These are phyloP conservation scores for Spatulosminthurus flaviceps DNA, from an alignment of 2,888 invertebrate species.

Conservation along the genomic window DNA sequence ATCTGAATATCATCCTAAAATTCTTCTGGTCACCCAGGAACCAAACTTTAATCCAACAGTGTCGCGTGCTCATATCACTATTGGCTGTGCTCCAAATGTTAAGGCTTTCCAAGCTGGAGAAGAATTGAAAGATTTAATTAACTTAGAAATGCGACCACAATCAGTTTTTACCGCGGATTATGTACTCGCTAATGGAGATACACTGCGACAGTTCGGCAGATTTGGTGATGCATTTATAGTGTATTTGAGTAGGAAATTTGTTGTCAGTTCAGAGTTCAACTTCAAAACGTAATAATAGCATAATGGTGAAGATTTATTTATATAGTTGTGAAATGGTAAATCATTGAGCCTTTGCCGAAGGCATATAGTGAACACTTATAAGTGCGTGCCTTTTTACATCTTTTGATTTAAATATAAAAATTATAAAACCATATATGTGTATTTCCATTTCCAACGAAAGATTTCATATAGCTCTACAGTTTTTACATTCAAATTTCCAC, in stretches of 20 bases:
- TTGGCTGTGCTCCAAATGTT: constrained; percentile 53
- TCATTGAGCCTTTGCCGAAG: too few species aligned
- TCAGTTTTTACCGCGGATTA: constrained; percentile 31
- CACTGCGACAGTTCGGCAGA: constrained; percentile 30
- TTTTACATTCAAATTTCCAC: too few species aligned
- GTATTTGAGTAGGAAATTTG: constrained; percentile 5
- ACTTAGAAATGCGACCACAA: constrained; percentile 44
- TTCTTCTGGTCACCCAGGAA: constrained; percentile 38
- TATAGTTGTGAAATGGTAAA: too few species aligned
- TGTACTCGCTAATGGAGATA: constrained; percentile 6
- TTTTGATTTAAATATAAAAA: too few species aligned
- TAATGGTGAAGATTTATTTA: too few species aligned
- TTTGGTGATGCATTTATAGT: constrained; percentile 38
- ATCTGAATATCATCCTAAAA: constrained; percentile 18
- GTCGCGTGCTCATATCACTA: constrained; percentile 53
- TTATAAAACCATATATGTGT: too few species aligned
- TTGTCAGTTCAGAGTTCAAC: constrained; percentile 28
- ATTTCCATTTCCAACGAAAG: too few species aligned
- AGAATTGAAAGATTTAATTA: constrained; percentile 55
- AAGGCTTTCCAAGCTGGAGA: constrained; percentile 53
- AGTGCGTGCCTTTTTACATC: too few species aligned
- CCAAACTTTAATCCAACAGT: constrained; percentile 54
- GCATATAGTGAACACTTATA: too few species aligned
- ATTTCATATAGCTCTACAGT: too few species aligned
- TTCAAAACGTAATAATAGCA: constrained; percentile 22